These are phyloP conservation scores for Decapterus maruadsi DNA, from an alignment of 2,797 vertebrate species.

Conservation along the genomic window DNA sequence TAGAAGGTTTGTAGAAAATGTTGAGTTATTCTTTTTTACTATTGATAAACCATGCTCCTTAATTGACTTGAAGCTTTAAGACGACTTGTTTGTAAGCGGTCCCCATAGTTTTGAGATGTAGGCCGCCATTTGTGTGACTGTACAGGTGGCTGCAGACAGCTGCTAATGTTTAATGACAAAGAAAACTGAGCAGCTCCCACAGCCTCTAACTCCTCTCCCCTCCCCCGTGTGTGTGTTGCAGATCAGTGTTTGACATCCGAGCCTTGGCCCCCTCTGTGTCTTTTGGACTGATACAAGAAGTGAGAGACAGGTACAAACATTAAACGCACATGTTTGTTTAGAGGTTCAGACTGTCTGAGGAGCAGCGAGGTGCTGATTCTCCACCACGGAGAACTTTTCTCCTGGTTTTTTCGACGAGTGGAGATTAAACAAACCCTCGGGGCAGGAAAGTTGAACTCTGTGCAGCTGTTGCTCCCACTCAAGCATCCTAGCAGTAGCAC, in stretches of 20 bases:
- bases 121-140: background rate
- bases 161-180: slow-evolving; percentile 37
- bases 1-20: too few species aligned
- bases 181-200: slow-evolving; percentile 1
- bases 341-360: background rate
- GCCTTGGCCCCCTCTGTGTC: background rate
- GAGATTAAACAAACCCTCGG: background rate
- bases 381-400: background rate
- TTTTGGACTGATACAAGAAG: background rate
- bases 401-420: background rate
- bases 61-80: background rate
- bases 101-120: background rate
- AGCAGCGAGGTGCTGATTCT: background rate
- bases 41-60: background rate
- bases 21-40: background rate
- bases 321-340: too few species aligned
- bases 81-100: background rate
- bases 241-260: background rate
- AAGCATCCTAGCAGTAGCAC: background rate
- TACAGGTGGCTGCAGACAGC: slow-evolving; percentile 44
- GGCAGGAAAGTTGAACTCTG: slow-evolving; percentile 7
- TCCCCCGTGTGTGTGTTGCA: background rate
- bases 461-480: slow-evolving; percentile 70
- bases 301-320: too few species aligned
- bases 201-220: background rate